Evolutionary conservation across 2,797 vertebrate species (phyloP).

Genomic region (Megalops cyprinoides): DNA sequence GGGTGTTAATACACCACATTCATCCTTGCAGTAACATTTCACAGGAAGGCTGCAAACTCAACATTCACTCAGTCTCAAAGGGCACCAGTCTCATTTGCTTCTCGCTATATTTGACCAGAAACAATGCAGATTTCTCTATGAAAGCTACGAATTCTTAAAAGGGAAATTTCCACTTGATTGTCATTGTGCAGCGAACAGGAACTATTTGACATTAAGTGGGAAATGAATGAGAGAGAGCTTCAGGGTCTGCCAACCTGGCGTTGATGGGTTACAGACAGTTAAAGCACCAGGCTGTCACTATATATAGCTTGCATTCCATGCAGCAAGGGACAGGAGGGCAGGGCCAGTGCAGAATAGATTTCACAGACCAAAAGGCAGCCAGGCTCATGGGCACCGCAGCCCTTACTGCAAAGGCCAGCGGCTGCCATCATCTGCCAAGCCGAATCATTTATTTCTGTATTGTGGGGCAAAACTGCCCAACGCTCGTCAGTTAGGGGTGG

Average conservation of each 20-base stretch:
- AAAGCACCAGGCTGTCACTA: background rate
- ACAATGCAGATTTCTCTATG: background rate
- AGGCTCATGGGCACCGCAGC: background rate
- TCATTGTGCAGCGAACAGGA: too few species aligned
- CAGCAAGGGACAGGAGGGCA: background rate
- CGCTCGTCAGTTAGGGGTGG: background rate
- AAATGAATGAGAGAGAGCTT: background rate
- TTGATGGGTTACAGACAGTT: background rate
- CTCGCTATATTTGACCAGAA: background rate
- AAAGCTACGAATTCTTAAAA: too few species aligned
- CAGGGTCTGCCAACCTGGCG: background rate
- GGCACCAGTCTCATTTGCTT: too few species aligned
- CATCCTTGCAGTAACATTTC: too few species aligned
- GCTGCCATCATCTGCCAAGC: background rate
- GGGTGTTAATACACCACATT: too few species aligned
- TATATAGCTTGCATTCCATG: slow-evolving; percentile 17
- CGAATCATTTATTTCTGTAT: background rate
- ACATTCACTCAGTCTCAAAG: too few species aligned
- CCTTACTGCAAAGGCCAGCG: too few species aligned
- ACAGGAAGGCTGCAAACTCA: too few species aligned
- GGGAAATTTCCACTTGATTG: too few species aligned
- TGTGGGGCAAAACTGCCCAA: background rate
- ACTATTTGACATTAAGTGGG: background rate
- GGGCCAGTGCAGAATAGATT: background rate
- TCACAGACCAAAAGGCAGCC: background rate